Conservation (phyloP, 1,140 invertebrate genomes). For the Drosophila sproati region DNA sequence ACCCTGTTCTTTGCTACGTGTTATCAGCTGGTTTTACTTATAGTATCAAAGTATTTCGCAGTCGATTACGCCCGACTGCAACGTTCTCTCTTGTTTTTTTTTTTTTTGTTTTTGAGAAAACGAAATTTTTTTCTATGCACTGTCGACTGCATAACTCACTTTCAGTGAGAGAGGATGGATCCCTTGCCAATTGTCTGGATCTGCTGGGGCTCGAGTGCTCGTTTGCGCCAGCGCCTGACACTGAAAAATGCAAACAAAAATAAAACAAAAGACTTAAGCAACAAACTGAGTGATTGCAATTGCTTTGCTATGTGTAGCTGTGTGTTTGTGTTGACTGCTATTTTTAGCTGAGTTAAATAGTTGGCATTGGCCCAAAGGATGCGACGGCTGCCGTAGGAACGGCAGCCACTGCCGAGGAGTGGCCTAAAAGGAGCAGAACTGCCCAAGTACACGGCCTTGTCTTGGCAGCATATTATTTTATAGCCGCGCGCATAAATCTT, state of each 20-base stretch:
- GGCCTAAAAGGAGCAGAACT: conserved; percentile 47
- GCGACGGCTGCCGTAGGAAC: conserved; percentile 29
- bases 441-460: conserved; percentile 53
- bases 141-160: conserved; percentile 81
- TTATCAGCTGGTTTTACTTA: too few relatives aligned
- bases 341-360: conserved; percentile 79
- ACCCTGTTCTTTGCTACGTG: too few relatives aligned
- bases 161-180: conserved; percentile 45
- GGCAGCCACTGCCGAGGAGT: conserved; percentile 7
- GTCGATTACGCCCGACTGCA: too few relatives aligned
- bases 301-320: conserved; percentile 63
- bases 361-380: conserved; percentile 80
- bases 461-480: conserved; percentile 83
- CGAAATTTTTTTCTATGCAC: conserved; percentile 72
- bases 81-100: not conserved
- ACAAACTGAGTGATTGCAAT: conserved; percentile 83
- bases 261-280: conserved; percentile 83
- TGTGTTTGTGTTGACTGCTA: conserved; percentile 42
- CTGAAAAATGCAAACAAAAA: conserved; percentile 83
- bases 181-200: conserved; percentile 61
- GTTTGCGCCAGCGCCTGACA: conserved; percentile 55
- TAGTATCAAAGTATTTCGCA: too few relatives aligned
- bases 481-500: conserved; percentile 81
- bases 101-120: conserved; percentile 23
- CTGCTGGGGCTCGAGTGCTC: conserved; percentile 23